Conservation (phyloP, 2,797 vertebrate genomes). For the Pantherophis vulpinus region DNA sequence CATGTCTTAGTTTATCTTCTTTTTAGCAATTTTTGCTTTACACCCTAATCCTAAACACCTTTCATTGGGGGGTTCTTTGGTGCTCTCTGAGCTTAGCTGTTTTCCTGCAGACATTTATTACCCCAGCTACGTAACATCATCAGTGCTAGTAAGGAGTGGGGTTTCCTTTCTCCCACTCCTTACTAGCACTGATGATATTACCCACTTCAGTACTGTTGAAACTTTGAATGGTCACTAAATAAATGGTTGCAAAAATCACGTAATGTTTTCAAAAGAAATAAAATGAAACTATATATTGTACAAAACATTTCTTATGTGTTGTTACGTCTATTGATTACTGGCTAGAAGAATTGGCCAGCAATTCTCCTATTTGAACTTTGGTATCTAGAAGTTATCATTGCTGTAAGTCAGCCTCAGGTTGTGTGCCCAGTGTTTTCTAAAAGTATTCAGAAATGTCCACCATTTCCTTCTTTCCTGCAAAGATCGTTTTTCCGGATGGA, state of each 20-base stretch:
- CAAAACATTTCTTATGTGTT: neutral
- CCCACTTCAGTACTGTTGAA: neutral
- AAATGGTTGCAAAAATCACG: conserved; percentile 27
- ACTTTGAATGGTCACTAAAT: neutral
- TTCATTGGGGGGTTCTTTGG: neutral
- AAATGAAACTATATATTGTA: conserved; percentile 53
- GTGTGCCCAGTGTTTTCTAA: neutral
- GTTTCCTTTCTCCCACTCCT: neutral
- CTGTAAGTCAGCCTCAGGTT: fast-evolving
- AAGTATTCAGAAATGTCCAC: neutral
- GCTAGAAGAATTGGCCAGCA: neutral
- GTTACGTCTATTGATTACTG: neutral
- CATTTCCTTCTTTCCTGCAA: neutral
- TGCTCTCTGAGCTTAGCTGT: neutral
- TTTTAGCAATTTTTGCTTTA: neutral
- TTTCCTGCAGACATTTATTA: neutral
- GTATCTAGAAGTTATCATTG: neutral
- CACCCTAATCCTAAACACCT: neutral
- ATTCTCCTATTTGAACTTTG: neutral
- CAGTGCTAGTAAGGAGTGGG: neutral
- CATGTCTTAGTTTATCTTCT: neutral
- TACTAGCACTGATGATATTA: neutral
- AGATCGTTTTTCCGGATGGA: neutral
- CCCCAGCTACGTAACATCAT: neutral
- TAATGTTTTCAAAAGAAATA: conserved; percentile 60